A percentile compares a stretch with the other conserved stretches of the same genome.
Evolutionary conservation across 2,113 vertebrate species (phyloP).

Genomic region (Triplophysa siluroides): DNA sequence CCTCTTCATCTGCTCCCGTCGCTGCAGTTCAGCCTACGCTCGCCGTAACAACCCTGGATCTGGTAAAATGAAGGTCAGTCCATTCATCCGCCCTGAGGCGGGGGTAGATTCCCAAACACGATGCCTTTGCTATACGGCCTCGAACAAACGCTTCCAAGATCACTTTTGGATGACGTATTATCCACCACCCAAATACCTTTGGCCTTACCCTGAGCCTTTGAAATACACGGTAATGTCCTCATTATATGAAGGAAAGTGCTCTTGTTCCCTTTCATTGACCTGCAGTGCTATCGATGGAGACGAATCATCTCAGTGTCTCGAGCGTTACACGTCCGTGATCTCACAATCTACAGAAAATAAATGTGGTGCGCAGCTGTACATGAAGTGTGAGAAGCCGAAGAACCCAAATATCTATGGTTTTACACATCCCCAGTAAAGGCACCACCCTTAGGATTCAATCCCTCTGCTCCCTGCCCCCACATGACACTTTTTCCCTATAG

Average conservation of each 20-base stretch:
- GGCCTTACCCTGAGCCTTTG: conserved; percentile 55
- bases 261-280: conserved; percentile 53
- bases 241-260: conserved; percentile 61
- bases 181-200: conserved; percentile 55
- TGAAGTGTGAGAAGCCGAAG: too few relatives aligned
- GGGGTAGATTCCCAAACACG: conserved; percentile 65
- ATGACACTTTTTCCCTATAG: background rate
- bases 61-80: conserved; percentile 65
- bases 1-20: conserved; percentile 44
- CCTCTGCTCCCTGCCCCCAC: conserved; percentile 57
- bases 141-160: conserved; percentile 66
- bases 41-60: conserved; percentile 56
- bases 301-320: conserved; percentile 42
- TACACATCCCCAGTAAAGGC: background rate
- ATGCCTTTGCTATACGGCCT: conserved; percentile 64
- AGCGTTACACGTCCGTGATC: conserved; percentile 54
- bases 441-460: conserved; percentile 66
- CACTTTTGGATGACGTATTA: conserved; percentile 58
- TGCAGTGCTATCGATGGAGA: conserved; percentile 44
- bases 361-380: conserved; percentile 38
- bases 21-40: conserved; percentile 50
- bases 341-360: conserved; percentile 55
- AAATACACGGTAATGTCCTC: conserved; percentile 60
- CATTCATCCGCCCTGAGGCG: conserved; percentile 47
- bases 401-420: too few relatives aligned